Evolutionary conservation across 2,888 invertebrate species (phyloP).

Genomic region (Parapristionchus giblindavisi): DNA sequence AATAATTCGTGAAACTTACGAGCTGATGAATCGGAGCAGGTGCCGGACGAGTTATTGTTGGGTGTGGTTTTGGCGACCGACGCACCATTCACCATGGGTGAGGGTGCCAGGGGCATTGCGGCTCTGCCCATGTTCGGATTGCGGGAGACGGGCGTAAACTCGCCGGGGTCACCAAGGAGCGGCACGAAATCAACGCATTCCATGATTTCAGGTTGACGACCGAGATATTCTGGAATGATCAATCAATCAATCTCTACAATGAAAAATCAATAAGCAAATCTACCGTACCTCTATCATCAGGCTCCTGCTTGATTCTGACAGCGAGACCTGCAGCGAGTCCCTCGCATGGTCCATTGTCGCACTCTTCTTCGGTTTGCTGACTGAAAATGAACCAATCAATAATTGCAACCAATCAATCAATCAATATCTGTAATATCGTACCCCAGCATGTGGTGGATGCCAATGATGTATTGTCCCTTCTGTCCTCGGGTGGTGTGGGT

Average conservation of each 20-base stretch:
- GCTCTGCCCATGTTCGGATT: too few relatives aligned
- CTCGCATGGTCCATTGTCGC: constrained; percentile 8
- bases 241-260: background rate
- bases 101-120: too few relatives aligned
- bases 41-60: background rate
- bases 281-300: constrained; percentile 38
- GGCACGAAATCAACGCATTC: constrained; percentile 65
- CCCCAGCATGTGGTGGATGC: constrained; percentile 64
- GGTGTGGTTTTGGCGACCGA: too few relatives aligned
- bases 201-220: constrained; percentile 63
- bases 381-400: background rate
- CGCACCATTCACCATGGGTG: too few relatives aligned
- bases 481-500: constrained; percentile 66
- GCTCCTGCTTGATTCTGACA: constrained; percentile 31
- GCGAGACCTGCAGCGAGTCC: constrained; percentile 21
- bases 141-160: constrained; percentile 14
- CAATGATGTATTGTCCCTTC: constrained; percentile 66
- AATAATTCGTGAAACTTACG: background rate
- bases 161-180: constrained; percentile 43
- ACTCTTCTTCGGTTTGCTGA: constrained; percentile 30
- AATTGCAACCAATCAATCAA: background rate
- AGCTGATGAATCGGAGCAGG: background rate
- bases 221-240: constrained; percentile 57
- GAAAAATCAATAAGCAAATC: background rate
- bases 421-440: constrained; percentile 32